phyloP scores from a whole-genome alignment of 2,113 vertebrate genomes.

The Spermophilus dauricus region DNA sequence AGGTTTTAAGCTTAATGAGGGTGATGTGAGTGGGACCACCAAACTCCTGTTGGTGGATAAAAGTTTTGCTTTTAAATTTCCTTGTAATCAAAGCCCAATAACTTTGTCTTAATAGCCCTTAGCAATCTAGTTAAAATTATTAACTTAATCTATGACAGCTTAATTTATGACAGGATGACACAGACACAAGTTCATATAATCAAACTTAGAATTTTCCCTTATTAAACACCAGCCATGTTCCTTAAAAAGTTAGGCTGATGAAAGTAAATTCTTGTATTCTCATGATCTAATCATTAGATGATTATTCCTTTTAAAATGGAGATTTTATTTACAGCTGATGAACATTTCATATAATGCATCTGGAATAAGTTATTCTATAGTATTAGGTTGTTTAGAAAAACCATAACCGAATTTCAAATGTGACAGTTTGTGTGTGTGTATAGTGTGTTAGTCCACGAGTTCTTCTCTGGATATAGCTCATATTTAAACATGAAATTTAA shows the following conservation, averaged over 20 bases:
- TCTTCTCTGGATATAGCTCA: neutral
- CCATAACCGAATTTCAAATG: neutral
- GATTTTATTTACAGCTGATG: neutral
- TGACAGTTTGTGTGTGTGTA: neutral
- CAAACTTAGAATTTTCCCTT: neutral
- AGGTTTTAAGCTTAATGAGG: neutral
- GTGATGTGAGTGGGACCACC: neutral
- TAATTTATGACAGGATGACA: constrained; percentile 5
- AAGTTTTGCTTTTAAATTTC: constrained; percentile 5
- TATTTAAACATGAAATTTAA: neutral
- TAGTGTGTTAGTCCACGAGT: neutral
- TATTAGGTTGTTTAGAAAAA: constrained; percentile 26
- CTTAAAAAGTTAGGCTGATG: neutral
- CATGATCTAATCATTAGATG: neutral
- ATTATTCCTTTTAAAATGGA: neutral
- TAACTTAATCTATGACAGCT: neutral
- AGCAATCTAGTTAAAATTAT: too few species aligned
- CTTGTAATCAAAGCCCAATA: constrained; percentile 15
- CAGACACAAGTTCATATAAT: neutral
- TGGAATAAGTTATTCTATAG: neutral
- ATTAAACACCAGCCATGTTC: neutral
- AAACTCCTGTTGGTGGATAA: neutral
- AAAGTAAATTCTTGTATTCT: neutral
- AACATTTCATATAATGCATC: neutral
- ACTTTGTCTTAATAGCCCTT: neutral